These are phyloP conservation scores for Sus cebifrons DNA, from an alignment of 2,797 vertebrate species.

Conservation along the genomic window DNA sequence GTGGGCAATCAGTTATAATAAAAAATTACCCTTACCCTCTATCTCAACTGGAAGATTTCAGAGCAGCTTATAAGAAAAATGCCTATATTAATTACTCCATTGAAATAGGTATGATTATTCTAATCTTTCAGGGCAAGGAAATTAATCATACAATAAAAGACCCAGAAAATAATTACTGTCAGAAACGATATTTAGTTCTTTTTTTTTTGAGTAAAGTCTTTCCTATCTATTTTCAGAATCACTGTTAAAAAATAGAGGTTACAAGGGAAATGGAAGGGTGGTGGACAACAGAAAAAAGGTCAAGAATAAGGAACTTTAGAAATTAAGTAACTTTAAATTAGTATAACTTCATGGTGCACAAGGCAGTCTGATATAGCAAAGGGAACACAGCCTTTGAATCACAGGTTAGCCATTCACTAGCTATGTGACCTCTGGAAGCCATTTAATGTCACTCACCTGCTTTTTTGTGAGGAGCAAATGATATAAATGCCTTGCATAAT, in stretches of 20 bases:
- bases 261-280: neutral
- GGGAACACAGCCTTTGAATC: neutral
- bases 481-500: neutral
- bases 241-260: neutral
- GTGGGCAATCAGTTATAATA: neutral
- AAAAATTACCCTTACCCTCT: conserved; percentile 13
- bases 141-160: neutral
- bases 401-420: neutral
- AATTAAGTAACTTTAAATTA: conserved; percentile 1
- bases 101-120: conserved; percentile 21
- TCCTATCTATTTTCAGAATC: conserved; percentile 1
- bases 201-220: neutral
- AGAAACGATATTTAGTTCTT: neutral
- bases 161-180: neutral
- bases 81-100: neutral
- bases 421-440: neutral
- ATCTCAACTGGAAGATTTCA: neutral
- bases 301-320: neutral
- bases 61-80: conserved; percentile 39
- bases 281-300: neutral
- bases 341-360: neutral
- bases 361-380: neutral
- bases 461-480: conserved; percentile 40
- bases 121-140: conserved; percentile 16
- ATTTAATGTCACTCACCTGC: neutral